Evolutionary conservation across 2,888 invertebrate species (phyloP), one percentile per base, ranked within the genome.

Genomic region (Orchesella flavescens): DNA sequence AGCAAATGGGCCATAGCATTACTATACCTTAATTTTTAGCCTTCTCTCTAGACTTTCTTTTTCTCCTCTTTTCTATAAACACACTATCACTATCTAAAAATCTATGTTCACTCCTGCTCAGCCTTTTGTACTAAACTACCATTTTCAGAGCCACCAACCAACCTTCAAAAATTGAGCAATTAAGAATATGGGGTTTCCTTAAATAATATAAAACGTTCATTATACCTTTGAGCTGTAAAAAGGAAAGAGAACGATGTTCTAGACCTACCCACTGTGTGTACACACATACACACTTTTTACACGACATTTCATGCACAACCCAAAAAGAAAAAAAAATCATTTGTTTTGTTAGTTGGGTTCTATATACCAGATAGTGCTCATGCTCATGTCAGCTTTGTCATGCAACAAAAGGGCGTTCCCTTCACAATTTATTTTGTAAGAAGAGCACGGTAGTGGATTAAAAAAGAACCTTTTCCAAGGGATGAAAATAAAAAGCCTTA

Each of bases 331-430:
- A n/a, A n/a, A n/a, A 7, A 34, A 34, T 34, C 34, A 34, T 19
- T 19, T 57, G 19, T 19, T 19, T 57, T 57, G 10, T 19, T 23
- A 23, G 49, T 17, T n/a, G 19, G 34, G 34, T 23, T 13, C 66
- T 43, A 75, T 74, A 80, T 66, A 7, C 34, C 34, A 74, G 71
- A 81, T 75, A 81, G 63, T 69, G 74, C 69, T 81, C 63, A 59
- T 74, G 80, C 80, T 80, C 80, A 80, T 80, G 80, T 80, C 74
- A 80, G 68, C 49, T 80, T 80, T 80, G 80, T 80, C 81, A 75
- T 75, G 81, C 81, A 81, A 81, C 71, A 72, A 75, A 81, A 81
- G 71, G 81, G 81, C 81, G 81, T 81, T 75, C 63, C 80, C 71
- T 69, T 43, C 46, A 15, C 49, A 19, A 55, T 69, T 81, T 75